These are phyloP conservation scores for Rhyacophila brunnea DNA, from an alignment of 1,140 invertebrate species.

Conservation along the genomic window DNA sequence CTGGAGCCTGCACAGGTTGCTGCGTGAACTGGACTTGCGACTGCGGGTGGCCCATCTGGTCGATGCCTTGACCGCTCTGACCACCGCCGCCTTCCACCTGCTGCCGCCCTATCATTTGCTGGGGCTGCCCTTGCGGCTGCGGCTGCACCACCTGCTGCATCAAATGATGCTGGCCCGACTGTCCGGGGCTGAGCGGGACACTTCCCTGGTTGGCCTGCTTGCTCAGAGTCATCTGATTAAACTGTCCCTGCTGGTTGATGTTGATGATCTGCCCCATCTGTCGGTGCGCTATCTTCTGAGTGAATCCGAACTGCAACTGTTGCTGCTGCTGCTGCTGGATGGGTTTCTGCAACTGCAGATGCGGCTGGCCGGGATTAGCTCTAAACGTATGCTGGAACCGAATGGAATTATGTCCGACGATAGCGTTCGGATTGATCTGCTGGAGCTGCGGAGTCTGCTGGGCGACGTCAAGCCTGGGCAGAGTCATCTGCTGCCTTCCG, in stretches of 20 bases:
- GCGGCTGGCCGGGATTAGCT: constrained; percentile 15
- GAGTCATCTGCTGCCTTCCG: constrained; percentile 5
- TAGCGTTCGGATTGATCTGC: constrained; percentile 15
- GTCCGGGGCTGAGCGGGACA: constrained; percentile 5
- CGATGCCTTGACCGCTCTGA: constrained; percentile 19
- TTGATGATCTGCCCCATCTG: constrained; percentile 25
- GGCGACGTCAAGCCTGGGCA: constrained; percentile 19
- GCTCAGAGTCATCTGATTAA: constrained; percentile 27
- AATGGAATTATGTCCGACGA: constrained; percentile 20
- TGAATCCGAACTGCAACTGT: constrained; percentile 37
- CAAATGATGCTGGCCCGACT: constrained; percentile 6
- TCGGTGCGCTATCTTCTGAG: constrained; percentile 45
- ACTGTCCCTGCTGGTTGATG: constrained; percentile 22
- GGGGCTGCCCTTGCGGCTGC: too few relatives aligned
- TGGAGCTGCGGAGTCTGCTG: constrained; percentile 19
- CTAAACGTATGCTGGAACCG: constrained; percentile 22
- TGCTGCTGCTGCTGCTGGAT: constrained; percentile 19
- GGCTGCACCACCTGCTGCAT: neutral
- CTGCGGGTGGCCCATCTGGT: constrained; percentile 18
- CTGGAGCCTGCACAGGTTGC: too few relatives aligned
- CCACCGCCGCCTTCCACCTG: constrained; percentile 6
- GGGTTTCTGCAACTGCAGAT: constrained; percentile 15
- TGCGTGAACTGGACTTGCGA: neutral
- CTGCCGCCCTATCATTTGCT: neutral
- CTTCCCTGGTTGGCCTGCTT: constrained; percentile 14